These are phyloP conservation scores for Drosophila pallidifrons DNA, from an alignment of 1,140 invertebrate genomes.

Conservation along the genomic window DNA sequence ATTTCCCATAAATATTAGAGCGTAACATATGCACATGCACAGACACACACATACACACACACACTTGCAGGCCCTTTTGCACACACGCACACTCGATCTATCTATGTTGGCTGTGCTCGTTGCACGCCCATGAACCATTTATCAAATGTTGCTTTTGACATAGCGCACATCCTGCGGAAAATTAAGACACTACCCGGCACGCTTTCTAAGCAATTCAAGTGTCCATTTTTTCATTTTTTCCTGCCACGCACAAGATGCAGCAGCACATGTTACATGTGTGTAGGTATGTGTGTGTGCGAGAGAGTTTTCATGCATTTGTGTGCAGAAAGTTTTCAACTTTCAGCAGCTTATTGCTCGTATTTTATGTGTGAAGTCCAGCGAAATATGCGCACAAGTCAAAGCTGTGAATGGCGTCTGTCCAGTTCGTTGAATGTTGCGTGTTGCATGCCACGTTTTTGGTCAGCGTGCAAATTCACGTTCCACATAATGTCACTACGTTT, in stretches of 20 bases:
- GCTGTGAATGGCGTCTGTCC: slow-evolving; percentile 1
- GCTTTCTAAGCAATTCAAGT: slow-evolving; percentile 76
- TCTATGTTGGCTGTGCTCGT: slow-evolving; percentile 38
- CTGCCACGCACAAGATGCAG: slow-evolving; percentile 29
- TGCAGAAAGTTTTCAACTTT: slow-evolving; percentile 27
- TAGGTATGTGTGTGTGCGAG: not conserved
- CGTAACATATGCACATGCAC: slow-evolving; percentile 49
- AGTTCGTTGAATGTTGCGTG: not conserved
- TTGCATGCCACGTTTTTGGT: not conserved
- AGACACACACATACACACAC: slow-evolving; percentile 29
- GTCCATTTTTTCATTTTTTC: slow-evolving; percentile 56
- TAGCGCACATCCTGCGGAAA: slow-evolving; percentile 79
- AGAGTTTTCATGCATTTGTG: not conserved
- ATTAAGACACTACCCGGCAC: slow-evolving; percentile 78
- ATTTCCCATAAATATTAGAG: slow-evolving; percentile 77
- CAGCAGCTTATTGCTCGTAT: slow-evolving; percentile 16
- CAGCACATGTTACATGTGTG: not conserved
- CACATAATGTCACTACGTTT: not conserved
- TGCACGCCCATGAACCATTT: slow-evolving; percentile 57
- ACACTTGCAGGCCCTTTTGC: not conserved
- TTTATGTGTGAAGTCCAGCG: slow-evolving; percentile 27
- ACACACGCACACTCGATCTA: slow-evolving; percentile 17
- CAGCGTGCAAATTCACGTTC: not conserved
- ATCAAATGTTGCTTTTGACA: slow-evolving; percentile 80
- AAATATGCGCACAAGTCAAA: slow-evolving; percentile 22